phyloP scores from a whole-genome alignment of 2,888 invertebrate species.

The Caenorhabditis doughertyi region DNA sequence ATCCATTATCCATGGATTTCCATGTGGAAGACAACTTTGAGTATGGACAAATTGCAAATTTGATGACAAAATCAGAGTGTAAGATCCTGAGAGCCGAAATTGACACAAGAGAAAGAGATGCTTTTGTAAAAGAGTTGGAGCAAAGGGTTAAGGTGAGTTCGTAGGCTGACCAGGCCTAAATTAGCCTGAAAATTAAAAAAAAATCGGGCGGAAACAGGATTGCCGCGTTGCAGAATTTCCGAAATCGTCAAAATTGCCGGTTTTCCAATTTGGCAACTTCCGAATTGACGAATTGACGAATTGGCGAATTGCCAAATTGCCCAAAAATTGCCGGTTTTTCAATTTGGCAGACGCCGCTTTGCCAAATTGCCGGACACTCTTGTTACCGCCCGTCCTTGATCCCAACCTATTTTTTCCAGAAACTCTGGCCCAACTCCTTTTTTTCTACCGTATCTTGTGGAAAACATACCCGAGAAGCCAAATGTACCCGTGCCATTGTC shows the following conservation, averaged over 20 bases:
- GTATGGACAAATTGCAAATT: conserved; percentile 25
- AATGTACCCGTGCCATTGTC: conserved; percentile 65
- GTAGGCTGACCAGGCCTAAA: no score
- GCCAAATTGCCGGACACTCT: no score
- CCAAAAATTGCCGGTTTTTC: no score
- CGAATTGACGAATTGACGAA: no score
- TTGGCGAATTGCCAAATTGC: no score
- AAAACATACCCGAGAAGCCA: conserved; percentile 48
- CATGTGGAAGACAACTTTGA: conserved; percentile 54
- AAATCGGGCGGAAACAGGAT: no score
- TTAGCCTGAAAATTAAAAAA: no score
- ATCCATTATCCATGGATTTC: conserved; percentile 61
- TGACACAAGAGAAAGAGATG: conserved; percentile 16
- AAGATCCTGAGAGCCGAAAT: conserved; percentile 47
- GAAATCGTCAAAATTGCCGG: no score
- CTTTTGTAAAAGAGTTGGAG: conserved; percentile 51
- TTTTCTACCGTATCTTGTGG: conserved; percentile 36
- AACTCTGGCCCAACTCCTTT: conserved; percentile 57
- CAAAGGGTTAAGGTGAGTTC: conserved; percentile 57
- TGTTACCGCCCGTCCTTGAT: neutral
- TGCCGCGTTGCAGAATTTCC: no score
- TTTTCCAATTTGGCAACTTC: no score
- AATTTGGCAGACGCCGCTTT: no score
- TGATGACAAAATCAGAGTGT: conserved; percentile 49
- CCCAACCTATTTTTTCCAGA: conserved; percentile 7